Percentiles rank a stretch among this genome's conserved stretches.
phyloP scores from a whole-genome alignment of 1,140 invertebrate genomes.

The Cydia strobilella region DNA sequence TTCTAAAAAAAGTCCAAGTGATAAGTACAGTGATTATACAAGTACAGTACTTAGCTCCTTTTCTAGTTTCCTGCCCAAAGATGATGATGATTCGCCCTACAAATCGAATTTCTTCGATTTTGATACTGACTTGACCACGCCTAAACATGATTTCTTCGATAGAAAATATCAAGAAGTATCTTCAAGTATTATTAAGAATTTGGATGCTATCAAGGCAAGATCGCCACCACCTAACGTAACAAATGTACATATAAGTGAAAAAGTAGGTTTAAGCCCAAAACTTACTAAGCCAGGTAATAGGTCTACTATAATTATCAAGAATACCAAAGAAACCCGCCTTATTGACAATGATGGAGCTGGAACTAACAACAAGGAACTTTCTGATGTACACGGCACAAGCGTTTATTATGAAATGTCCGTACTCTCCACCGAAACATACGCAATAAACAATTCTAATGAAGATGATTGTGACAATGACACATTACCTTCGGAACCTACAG shows the following conservation, averaged over 20 bases:
- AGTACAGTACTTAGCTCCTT: constrained; percentile 56
- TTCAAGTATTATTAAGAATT: constrained; percentile 65
- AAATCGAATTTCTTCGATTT: constrained; percentile 62
- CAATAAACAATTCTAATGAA: constrained; percentile 62
- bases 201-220: constrained; percentile 62
- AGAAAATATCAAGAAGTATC: constrained; percentile 68
- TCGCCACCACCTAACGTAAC: constrained; percentile 53
- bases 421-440: constrained; percentile 74
- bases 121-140: constrained; percentile 69
- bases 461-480: constrained; percentile 72
- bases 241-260: constrained; percentile 61
- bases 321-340: constrained; percentile 73
- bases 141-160: constrained; percentile 73
- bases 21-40: constrained; percentile 55
- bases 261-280: constrained; percentile 56
- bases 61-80: constrained; percentile 64
- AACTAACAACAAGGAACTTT: constrained; percentile 61
- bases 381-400: constrained; percentile 74
- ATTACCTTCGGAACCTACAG: constrained; percentile 48
- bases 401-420: constrained; percentile 77
- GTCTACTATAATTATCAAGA: constrained; percentile 70
- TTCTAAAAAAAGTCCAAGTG: constrained; percentile 46
- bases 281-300: constrained; percentile 66
- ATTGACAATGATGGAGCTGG: constrained; percentile 68
- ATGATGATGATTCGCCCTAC: constrained; percentile 46